Base-by-base conservation (phyloP, 2,113 vertebrate genomes). In the Hippotragus niger region DNA sequence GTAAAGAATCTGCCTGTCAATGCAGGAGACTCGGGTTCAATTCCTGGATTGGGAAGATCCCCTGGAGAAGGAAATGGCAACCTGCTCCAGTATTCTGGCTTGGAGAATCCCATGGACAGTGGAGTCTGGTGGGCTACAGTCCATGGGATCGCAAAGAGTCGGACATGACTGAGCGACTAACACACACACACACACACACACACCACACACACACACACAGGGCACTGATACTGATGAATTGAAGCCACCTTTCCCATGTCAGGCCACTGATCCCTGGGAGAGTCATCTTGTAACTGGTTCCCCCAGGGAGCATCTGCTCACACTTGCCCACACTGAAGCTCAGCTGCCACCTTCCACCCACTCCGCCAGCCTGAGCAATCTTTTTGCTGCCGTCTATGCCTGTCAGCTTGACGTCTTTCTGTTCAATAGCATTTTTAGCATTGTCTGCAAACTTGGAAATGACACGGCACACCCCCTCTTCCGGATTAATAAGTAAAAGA, bases 391-490 rank as follows among this genome's bases (percentile, higher is more conserved):
- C 27, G 2, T 92, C 96, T 88, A 33, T 86, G 74, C 93, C 83
- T 91, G 86, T 93, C 91, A 78, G 96, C 86, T 62, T 95, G 97
- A 94, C 33, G 45, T 81, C 95, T 96, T 95, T 83, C 97, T 93
- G 62, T n/a, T 88, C 94, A 40, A n/a, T 9, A 25, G 67, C 93
- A 90, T 97, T 91, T 96, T 97, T 93, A 97, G 95, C 95, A 31
- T 94, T 95, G 93, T 98, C 88, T 97, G 89, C 57, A 97, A 90
- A 96, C 93, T 85, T 50, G 80, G 53, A 80, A 88, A 50, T 45
- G 57, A 74, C 94, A 90, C 2, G 12, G 36, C 5, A n/a, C 57
- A 60, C 57, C 85, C 74, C 81, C 80, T 91, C 95, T 97, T 96
- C 81, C 57, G 33, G 55, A 96, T 94, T 96, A 95, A 96, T 89